Evolutionary conservation across 2,888 invertebrate genomes (phyloP).

Genomic region (Meiosimyza platycephala): DNA sequence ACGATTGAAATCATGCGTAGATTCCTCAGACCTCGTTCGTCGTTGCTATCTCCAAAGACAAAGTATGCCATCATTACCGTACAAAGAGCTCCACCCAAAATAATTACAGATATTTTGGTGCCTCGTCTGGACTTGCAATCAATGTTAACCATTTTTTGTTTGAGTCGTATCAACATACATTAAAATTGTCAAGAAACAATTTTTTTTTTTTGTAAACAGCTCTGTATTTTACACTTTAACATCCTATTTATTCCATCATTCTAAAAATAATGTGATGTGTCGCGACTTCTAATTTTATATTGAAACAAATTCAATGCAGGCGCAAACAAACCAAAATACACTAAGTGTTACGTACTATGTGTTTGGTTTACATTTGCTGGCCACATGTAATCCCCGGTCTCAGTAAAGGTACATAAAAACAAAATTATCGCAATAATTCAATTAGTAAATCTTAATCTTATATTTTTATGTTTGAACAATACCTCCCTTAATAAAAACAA

Average conservation of each 20-base stretch:
- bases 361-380: too few relatives aligned
- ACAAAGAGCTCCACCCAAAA: slow-evolving; percentile 61
- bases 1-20: slow-evolving; percentile 66
- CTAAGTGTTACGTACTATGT: too few relatives aligned
- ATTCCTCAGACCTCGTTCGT: slow-evolving; percentile 61
- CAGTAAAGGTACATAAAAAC: too few relatives aligned
- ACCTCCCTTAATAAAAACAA: too few relatives aligned
- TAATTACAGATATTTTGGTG: slow-evolving; percentile 63
- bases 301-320: too few relatives aligned
- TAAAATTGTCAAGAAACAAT: not conserved
- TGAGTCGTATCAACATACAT: not conserved
- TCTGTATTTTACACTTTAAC: not conserved
- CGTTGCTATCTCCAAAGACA: slow-evolving; percentile 65
- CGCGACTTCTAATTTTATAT: too few relatives aligned
- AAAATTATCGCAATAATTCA: too few relatives aligned
- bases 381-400: too few relatives aligned
- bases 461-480: too few relatives aligned
- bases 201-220: not conserved
- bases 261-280: not conserved
- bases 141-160: slow-evolving; percentile 51
- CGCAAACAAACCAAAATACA: too few relatives aligned
- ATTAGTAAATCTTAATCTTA: too few relatives aligned
- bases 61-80: slow-evolving; percentile 64
- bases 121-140: slow-evolving; percentile 61
- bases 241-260: slow-evolving; percentile 15